Evolutionary conservation across 2,797 vertebrate genomes (phyloP).

Genomic region (Mionectes olivaceus): DNA sequence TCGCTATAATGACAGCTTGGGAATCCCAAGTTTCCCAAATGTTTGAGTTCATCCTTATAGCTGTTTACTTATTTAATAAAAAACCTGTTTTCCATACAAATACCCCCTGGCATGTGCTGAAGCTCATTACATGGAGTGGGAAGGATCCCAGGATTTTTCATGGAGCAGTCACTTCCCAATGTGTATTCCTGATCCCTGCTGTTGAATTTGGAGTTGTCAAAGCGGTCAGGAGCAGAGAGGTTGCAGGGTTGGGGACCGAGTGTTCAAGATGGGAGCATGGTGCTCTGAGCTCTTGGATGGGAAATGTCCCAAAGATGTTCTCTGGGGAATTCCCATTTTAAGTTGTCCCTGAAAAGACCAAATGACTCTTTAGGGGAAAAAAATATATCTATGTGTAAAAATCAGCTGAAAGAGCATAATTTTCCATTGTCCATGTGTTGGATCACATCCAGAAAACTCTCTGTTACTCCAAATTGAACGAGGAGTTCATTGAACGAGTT

Average conservation of each 20-base stretch:
- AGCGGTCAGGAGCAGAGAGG: background rate
- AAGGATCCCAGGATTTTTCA: background rate
- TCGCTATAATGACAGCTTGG: background rate
- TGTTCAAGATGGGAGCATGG: accelerated
- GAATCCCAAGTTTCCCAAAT: background rate
- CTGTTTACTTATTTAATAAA: conserved; percentile 46
- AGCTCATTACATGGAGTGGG: accelerated
- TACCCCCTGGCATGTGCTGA: accelerated
- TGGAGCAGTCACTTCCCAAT: accelerated
- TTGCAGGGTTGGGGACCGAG: background rate
- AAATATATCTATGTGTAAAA: background rate
- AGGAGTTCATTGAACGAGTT: background rate
- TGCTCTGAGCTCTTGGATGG: background rate
- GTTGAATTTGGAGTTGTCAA: background rate
- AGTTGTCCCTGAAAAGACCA: background rate
- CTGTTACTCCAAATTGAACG: background rate
- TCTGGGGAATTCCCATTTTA: background rate
- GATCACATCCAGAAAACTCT: background rate
- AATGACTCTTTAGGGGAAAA: background rate
- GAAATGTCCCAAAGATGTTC: background rate
- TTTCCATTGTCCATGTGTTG: background rate
- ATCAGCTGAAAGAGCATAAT: background rate
- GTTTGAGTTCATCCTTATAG: background rate
- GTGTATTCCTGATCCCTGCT: background rate
- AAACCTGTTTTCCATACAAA: background rate